Conservation (phyloP, 2,888 invertebrate species). For the Nineta flava region DNA sequence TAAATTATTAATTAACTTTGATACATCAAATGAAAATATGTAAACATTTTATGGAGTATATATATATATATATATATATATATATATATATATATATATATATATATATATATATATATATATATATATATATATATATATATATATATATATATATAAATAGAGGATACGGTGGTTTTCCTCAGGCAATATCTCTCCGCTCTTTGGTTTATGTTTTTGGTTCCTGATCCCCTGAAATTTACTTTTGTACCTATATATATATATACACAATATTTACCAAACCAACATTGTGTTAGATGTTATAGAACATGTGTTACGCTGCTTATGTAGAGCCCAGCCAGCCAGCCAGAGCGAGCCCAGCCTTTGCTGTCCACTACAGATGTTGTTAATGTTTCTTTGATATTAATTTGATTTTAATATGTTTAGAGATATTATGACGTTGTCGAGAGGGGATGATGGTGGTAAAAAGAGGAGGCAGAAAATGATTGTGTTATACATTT, state of each 20-base stretch:
- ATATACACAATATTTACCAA: too few relatives aligned
- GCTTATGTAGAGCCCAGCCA: too few relatives aligned
- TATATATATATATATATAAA: neutral
- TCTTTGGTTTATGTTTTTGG: too few relatives aligned
- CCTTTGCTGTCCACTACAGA: neutral
- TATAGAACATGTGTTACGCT: too few relatives aligned
- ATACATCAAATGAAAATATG: conserved; percentile 4
- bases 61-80: neutral
- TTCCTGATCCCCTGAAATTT: too few relatives aligned
- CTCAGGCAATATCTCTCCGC: too few relatives aligned
- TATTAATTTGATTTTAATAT: conserved; percentile 1
- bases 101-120: neutral
- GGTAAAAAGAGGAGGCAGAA: too few relatives aligned
- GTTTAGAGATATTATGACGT: neutral
- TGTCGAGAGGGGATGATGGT: too few relatives aligned
- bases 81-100: neutral
- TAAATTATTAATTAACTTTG: conserved; percentile 5
- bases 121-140: neutral
- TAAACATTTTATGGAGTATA: neutral
- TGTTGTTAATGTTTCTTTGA: neutral
- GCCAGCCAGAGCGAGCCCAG: neutral
- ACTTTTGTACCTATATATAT: too few relatives aligned
- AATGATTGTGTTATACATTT: too few relatives aligned
- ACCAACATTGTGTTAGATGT: too few relatives aligned
- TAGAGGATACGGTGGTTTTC: neutral